A percentile compares a stretch with the other conserved stretches of the same genome.
Evolutionary conservation across 2,113 vertebrate species (phyloP).

Genomic region (Oncorhynchus mykiss): DNA sequence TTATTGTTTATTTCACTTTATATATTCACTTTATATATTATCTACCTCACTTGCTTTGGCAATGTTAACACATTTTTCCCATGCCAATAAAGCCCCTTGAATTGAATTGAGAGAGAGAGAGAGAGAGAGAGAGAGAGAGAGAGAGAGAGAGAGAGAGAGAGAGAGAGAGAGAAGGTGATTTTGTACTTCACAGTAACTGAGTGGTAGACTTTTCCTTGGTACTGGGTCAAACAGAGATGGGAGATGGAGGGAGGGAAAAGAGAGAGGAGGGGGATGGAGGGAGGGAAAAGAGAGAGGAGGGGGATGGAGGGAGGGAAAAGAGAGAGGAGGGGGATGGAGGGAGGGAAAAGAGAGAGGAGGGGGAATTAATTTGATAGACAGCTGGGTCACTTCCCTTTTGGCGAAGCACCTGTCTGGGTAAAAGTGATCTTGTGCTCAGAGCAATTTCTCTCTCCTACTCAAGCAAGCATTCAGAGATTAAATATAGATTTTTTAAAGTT

Average conservation of each 20-base stretch:
- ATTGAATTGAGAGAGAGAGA: too few relatives aligned
- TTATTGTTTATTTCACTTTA: too few relatives aligned
- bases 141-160: constrained; percentile 13
- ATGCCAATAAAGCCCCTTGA: too few relatives aligned
- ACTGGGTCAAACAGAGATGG: constrained; percentile 44
- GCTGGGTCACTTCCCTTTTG: constrained; percentile 38
- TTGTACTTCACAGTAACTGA: constrained; percentile 53
- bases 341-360: not conserved
- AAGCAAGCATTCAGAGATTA: constrained; percentile 53
- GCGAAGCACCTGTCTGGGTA: constrained; percentile 22
- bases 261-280: not conserved
- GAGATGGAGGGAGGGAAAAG: constrained; percentile 14
- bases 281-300: not conserved
- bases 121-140: not conserved
- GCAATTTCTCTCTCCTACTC: constrained; percentile 22
- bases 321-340: not conserved
- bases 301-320: constrained; percentile 15
- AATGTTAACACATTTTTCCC: too few relatives aligned
- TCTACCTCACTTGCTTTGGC: too few relatives aligned
- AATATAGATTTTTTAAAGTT: constrained; percentile 54
- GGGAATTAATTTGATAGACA: constrained; percentile 39
- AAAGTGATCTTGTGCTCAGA: constrained; percentile 35
- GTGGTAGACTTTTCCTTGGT: constrained; percentile 33
- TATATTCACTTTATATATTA: too few relatives aligned
- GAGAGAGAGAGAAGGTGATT: constrained; percentile 26